Evolutionary conservation across 2,797 vertebrate species (phyloP).

Genomic region (Vipera ursinii): DNA sequence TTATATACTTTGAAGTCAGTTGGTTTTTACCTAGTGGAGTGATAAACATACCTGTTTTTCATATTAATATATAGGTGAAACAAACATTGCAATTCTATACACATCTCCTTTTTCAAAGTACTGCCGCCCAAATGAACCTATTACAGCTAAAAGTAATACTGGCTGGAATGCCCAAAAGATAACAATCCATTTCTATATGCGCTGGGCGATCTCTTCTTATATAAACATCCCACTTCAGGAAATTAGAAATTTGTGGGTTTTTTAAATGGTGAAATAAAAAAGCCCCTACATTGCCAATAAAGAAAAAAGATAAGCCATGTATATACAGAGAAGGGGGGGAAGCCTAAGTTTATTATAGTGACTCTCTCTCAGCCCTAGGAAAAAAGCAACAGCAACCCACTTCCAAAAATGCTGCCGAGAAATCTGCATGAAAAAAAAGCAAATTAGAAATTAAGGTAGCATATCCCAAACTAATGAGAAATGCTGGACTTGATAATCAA

Average conservation of each 20-base stretch:
- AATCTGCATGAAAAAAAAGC: not conserved
- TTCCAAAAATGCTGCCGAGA: not conserved
- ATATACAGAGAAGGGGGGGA: not conserved
- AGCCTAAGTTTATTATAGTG: not conserved
- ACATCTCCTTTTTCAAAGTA: not conserved
- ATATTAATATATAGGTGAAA: not conserved
- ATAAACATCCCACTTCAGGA: not conserved
- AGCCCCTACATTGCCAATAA: not conserved
- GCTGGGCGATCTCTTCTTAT: not conserved
- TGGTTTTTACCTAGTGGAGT: not conserved
- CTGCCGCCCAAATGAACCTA: not conserved
- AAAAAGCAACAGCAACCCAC: not conserved
- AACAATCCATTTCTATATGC: not conserved
- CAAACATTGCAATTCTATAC: not conserved
- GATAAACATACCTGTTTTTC: not conserved
- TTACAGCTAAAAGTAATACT: not conserved
- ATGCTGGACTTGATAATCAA: not conserved
- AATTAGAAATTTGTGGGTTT: not conserved
- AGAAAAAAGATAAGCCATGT: not conserved
- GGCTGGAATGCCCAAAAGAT: not conserved
- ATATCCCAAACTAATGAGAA: not conserved
- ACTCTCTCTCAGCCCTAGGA: not conserved
- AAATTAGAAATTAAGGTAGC: not conserved
- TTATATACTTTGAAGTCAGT: not conserved
- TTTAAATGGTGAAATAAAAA: not conserved